Conservation (phyloP, 2,113 vertebrate genomes). For the Amphiprion ocellaris region DNA sequence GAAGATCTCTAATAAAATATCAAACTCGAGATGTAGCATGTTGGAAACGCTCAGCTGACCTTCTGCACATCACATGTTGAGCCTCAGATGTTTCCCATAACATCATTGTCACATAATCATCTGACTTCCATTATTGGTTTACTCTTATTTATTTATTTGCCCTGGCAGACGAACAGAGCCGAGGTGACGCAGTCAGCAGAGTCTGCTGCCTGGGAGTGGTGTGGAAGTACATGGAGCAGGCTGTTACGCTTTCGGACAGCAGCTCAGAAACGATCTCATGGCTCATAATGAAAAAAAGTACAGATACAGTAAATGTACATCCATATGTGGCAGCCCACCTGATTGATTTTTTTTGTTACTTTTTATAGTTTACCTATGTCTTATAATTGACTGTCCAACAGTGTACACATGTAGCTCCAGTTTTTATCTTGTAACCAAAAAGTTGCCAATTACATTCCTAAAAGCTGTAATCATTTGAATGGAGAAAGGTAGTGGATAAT, state of each 20-base stretch:
- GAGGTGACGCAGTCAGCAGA: conserved; percentile 41
- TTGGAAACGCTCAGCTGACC: neutral
- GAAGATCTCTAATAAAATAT: neutral
- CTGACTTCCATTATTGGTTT: conserved; percentile 72
- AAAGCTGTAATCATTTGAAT: too few species aligned
- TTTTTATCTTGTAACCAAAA: neutral
- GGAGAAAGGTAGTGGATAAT: neutral
- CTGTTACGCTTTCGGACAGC: conserved; percentile 11
- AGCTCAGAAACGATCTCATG: conserved; percentile 12
- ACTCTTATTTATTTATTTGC: conserved; percentile 65
- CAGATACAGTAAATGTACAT: neutral
- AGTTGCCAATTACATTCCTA: neutral
- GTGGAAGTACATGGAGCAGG: neutral
- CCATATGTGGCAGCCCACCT: neutral
- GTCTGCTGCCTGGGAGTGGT: conserved; percentile 37
- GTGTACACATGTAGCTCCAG: neutral
- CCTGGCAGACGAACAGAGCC: conserved; percentile 67
- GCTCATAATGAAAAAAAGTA: neutral
- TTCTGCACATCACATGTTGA: conserved; percentile 59
- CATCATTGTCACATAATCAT: conserved; percentile 68
- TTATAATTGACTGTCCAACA: neutral
- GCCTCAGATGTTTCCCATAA: conserved; percentile 41
- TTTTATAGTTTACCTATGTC: neutral
- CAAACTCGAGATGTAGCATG: neutral
- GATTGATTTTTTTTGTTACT: neutral